phyloP scores from a whole-genome alignment of 2,113 vertebrate species.

The Noctilio leporinus region DNA sequence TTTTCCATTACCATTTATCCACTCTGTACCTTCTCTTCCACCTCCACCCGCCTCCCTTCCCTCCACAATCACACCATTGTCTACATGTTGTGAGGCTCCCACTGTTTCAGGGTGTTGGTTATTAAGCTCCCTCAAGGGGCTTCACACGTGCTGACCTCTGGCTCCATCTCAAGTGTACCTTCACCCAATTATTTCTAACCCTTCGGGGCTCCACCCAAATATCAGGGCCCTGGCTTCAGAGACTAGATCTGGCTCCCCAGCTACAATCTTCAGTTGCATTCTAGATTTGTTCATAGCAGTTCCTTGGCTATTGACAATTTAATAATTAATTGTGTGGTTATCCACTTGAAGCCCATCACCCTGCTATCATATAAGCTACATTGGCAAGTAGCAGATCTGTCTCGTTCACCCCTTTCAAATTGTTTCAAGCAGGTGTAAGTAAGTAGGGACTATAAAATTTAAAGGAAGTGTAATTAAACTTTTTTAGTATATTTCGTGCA shows the following conservation, averaged over 20 bases:
- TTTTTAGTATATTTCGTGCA: conserved; percentile 22
- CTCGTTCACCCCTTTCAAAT: not conserved
- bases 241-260: not conserved
- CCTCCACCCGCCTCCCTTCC: too few relatives aligned
- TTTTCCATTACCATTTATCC: too few relatives aligned
- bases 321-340: not conserved
- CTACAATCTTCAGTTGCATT: not conserved
- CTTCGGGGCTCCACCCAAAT: not conserved
- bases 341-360: not conserved
- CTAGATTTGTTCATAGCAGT: not conserved
- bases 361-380: not conserved
- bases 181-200: not conserved
- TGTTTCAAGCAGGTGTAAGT: conserved; percentile 9
- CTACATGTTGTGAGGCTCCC: not conserved
- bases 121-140: not conserved
- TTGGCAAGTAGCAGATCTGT: not conserved
- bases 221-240: not conserved
- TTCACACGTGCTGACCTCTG: not conserved
- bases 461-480: conserved; percentile 2
- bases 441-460: conserved; percentile 52
- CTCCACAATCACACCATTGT: too few relatives aligned
- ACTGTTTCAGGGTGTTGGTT: not conserved
- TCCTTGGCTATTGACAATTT: not conserved
- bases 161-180: not conserved
- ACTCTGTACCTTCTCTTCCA: too few relatives aligned